These are phyloP conservation scores for Taphrorychus bicolor DNA, from an alignment of 2,888 invertebrate species.

Conservation along the genomic window DNA sequence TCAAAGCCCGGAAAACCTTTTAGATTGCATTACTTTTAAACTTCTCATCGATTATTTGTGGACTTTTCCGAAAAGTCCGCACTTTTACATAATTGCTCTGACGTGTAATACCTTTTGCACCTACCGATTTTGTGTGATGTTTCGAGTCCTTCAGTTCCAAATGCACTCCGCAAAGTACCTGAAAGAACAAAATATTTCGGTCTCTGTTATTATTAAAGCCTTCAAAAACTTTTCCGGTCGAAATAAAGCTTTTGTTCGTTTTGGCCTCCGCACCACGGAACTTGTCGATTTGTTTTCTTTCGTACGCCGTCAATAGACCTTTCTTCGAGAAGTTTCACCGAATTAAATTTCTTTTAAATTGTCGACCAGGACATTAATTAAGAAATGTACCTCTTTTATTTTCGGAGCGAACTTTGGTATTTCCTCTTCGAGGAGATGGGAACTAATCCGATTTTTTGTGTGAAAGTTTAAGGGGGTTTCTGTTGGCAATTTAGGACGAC, in stretches of 20 bases:
- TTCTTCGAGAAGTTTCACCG: conserved; percentile 17
- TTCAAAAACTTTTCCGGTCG: conserved; percentile 14
- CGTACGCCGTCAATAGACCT: conserved; percentile 21
- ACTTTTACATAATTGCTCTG: too few species aligned
- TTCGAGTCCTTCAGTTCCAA: too few species aligned
- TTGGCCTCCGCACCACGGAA: conserved; percentile 2
- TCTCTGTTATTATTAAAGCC: conserved; percentile 7
- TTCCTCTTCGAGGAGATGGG: not conserved
- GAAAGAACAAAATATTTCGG: too few species aligned
- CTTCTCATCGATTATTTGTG: too few species aligned
- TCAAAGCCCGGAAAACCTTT: too few species aligned
- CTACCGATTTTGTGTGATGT: too few species aligned
- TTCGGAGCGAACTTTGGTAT: not conserved
- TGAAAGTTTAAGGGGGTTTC: not conserved
- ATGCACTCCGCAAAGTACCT: too few species aligned
- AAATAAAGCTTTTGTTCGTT: conserved; percentile 15
- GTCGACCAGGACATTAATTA: conserved; percentile 25
- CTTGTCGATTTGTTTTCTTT: conserved; percentile 23
- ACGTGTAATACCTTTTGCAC: too few species aligned
- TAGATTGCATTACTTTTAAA: too few species aligned
- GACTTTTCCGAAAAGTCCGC: too few species aligned
- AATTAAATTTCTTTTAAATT: conserved; percentile 26
- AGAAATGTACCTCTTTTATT: conserved; percentile 23
- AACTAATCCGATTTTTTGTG: not conserved
- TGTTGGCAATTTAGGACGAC: not conserved